Percentiles rank a stretch among this genome's conserved stretches.
Conservation (phyloP, 2,888 invertebrate species). For the Acanthococcus lagerstroemiae region DNA sequence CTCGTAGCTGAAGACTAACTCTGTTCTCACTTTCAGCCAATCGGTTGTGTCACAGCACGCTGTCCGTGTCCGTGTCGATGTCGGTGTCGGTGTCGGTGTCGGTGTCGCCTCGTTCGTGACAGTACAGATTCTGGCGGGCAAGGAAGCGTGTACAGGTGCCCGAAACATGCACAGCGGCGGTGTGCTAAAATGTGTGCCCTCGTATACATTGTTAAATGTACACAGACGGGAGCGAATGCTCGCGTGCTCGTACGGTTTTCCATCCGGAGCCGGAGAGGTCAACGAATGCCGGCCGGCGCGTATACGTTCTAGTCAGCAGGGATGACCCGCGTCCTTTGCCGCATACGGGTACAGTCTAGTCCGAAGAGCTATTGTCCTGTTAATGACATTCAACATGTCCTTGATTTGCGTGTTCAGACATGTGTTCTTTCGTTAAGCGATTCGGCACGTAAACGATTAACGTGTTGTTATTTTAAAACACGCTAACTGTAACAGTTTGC, state of each 20-base stretch:
- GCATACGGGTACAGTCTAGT: background rate
- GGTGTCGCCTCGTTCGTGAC: slow-evolving; percentile 13
- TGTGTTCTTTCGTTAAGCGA: slow-evolving; percentile 17
- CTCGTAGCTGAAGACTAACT: no score
- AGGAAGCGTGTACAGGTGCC: background rate
- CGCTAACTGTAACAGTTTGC: slow-evolving; percentile 26
- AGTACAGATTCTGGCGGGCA: slow-evolving; percentile 8
- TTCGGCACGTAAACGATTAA: slow-evolving; percentile 20
- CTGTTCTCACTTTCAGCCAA: no score
- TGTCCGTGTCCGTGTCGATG: no score
- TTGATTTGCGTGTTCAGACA: slow-evolving; percentile 24
- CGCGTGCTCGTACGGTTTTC: no score
- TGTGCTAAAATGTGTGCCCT: background rate
- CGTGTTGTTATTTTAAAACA: slow-evolving; percentile 16
- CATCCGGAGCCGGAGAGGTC: no score
- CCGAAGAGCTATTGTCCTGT: slow-evolving; percentile 17
- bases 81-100: no score
- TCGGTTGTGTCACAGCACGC: no score
- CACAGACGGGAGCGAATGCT: no score
- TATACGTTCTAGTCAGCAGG: no score
- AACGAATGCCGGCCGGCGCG: no score
- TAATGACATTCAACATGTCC: slow-evolving; percentile 26
- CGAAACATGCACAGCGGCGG: slow-evolving; percentile 1
- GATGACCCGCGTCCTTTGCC: slow-evolving; percentile 7
- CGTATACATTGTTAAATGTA: background rate